Percentiles rank a stretch among this genome's conserved stretches.
phyloP scores from a whole-genome alignment of 2,888 invertebrate genomes.

The Junonia oenone region DNA sequence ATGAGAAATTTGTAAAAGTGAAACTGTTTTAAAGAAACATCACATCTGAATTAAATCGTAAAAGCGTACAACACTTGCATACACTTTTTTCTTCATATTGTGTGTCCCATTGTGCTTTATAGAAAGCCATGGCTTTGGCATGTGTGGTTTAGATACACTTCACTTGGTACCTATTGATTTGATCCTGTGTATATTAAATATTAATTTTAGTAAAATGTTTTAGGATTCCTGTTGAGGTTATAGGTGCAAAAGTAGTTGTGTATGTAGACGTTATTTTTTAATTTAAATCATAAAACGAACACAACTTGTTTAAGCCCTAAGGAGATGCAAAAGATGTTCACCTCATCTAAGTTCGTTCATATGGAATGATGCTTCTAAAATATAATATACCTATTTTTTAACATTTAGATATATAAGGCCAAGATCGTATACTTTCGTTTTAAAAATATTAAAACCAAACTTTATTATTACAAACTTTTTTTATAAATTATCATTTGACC shows the following conservation, averaged over 20 bases:
- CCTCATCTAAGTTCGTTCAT: no score
- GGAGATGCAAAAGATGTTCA: no score
- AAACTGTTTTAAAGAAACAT: slow-evolving; percentile 22
- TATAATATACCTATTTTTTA: no score
- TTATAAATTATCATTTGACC: slow-evolving; percentile 18
- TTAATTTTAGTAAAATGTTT: no score
- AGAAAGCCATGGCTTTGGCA: slow-evolving; percentile 14
- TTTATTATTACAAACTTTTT: background rate
- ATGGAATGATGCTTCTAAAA: no score
- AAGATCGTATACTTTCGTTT: background rate
- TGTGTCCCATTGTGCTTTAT: slow-evolving; percentile 17
- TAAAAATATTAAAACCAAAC: slow-evolving; percentile 5
- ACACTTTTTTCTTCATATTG: slow-evolving; percentile 12
- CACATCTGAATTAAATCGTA: slow-evolving; percentile 1
- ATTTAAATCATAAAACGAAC: no score
- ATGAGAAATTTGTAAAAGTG: slow-evolving; percentile 18
- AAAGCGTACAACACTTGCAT: background rate
- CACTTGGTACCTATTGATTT: background rate
- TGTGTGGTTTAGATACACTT: background rate
- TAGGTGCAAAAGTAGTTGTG: no score
- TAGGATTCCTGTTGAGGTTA: no score
- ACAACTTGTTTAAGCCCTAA: no score
- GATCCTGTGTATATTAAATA: background rate
- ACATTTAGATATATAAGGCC: background rate
- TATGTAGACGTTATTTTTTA: no score